Percentiles rank a stretch among this genome's conserved stretches.
Evolutionary conservation across 2,113 vertebrate species (phyloP).

Genomic region (Sinocyclocheilus anshuiensis): DNA sequence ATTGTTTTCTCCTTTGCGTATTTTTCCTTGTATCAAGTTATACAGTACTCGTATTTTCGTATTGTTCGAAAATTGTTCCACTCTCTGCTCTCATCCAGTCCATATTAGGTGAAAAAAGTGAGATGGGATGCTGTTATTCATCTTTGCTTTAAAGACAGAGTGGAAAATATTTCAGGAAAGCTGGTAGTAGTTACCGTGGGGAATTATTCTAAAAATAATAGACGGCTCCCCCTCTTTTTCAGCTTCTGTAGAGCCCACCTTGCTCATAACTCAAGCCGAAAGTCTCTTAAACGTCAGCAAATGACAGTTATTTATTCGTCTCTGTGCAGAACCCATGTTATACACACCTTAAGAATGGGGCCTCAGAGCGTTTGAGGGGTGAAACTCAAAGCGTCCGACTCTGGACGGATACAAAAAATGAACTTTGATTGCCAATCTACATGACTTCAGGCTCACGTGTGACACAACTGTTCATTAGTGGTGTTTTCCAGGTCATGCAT

Average conservation of each 20-base stretch:
- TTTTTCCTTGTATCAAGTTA: not conserved
- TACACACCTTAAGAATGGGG: conserved; percentile 42
- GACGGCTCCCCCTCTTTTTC: conserved; percentile 45
- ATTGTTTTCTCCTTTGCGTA: not conserved
- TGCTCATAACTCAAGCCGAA: conserved; percentile 60
- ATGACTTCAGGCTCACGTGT: not conserved
- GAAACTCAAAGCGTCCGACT: conserved; percentile 21
- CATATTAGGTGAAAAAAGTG: conserved; percentile 44
- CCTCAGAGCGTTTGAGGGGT: conserved; percentile 42
- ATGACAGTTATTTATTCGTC: conserved; percentile 62
- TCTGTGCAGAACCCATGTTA: conserved; percentile 54
- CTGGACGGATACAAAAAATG: conserved; percentile 13
- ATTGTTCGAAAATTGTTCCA: not conserved
- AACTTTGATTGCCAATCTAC: not conserved
- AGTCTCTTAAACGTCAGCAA: conserved; percentile 59
- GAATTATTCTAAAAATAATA: conserved; percentile 62
- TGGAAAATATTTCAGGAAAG: conserved; percentile 64
- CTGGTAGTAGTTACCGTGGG: conserved; percentile 61
- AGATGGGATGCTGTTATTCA: conserved; percentile 43
- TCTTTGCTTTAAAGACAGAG: conserved; percentile 56
- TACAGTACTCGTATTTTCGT: not conserved
- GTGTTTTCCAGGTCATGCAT: not conserved
- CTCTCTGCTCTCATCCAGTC: not conserved
- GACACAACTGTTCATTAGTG: not conserved
- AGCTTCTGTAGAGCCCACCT: conserved; percentile 52